These are phyloP conservation scores for Neelides folsomi DNA, from an alignment of 2,888 invertebrate genomes.

Conservation along the genomic window DNA sequence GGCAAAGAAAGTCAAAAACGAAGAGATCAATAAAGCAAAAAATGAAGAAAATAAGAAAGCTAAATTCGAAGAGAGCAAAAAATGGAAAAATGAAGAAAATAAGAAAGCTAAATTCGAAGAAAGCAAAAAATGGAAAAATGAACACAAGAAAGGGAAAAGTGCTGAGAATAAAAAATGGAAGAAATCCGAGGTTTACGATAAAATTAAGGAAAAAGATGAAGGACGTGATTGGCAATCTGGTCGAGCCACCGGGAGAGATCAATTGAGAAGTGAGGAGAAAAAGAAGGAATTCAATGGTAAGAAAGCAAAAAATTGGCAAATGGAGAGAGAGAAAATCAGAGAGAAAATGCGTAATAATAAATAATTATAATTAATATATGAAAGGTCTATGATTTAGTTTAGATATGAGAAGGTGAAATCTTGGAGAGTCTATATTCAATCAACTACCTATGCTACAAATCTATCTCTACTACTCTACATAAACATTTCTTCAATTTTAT, in stretches of 20 bases:
- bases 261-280: slow-evolving; percentile 4
- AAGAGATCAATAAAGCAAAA: slow-evolving; percentile 2
- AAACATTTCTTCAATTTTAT: no score
- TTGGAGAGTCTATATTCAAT: background rate
- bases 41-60: slow-evolving; percentile 5
- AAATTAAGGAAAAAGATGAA: background rate
- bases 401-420: background rate
- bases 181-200: background rate
- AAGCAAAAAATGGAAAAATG: slow-evolving; percentile 1
- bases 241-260: slow-evolving; percentile 15
- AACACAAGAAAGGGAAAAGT: background rate
- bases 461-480: no score
- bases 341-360: slow-evolving; percentile 17
- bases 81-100: slow-evolving; percentile 3
- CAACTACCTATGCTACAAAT: no score
- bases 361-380: slow-evolving; percentile 1
- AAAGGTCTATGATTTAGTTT: background rate
- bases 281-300: slow-evolving; percentile 9
- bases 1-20: slow-evolving; percentile 8
- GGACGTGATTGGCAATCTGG: slow-evolving; percentile 12
- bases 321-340: slow-evolving; percentile 19
- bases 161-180: slow-evolving; percentile 4
- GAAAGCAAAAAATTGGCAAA: slow-evolving; percentile 24
- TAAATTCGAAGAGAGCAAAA: background rate
- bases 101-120: background rate